Base-by-base conservation (phyloP, 2,888 invertebrate genomes). In the Cacoxenus indagator region DNA sequence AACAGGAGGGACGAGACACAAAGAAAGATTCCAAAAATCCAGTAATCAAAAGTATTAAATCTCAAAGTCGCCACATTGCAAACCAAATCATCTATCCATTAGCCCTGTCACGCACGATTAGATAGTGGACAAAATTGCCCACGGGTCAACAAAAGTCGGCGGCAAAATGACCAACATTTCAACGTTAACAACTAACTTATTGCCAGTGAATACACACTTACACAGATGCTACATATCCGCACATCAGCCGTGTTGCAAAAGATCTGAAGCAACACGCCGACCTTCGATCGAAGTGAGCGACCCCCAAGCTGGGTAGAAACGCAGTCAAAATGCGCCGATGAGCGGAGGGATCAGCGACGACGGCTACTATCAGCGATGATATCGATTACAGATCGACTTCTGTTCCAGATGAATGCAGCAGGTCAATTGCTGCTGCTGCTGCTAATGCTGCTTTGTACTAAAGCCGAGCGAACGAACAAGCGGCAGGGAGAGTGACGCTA, bases 371-470 rank as follows among this genome's bases (percentile, higher is more conserved):
- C 57, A 26, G 24, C 8, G 61, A 62, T 62, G 55, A 75, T 84
- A 85, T 85, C 81, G 78, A 84, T 84, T 84, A 81, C 84, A 84
- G 76, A 74, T 79, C 79, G 78, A 82, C 84, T 81, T 79, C 82
- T 81, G 81, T 81, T 75, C 72, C 79, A 72, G 59, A 59, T 26
- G 29, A 65, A 31, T 54, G 65, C 66, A 67, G 66, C 66, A 67
- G 81, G 81, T 81, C 82, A 81, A 81, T 82, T 81, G 81, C 77
- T 71, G 69, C 46, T 64, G n/a, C 4, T 29, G 19, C 24, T 43
- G 43, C 43, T 2, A 19, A 19, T 5, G 22, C 6, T 22, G 2
- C 11, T 11, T n/a, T n/a, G 11, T 4, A 43, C 11, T n/a, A 2
- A n/a, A 43, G n/a, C 45, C 45, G 45, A 43, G 9, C 14, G 51